phyloP scores from a whole-genome alignment of 2,797 vertebrate species.

The Emys orbicularis region DNA sequence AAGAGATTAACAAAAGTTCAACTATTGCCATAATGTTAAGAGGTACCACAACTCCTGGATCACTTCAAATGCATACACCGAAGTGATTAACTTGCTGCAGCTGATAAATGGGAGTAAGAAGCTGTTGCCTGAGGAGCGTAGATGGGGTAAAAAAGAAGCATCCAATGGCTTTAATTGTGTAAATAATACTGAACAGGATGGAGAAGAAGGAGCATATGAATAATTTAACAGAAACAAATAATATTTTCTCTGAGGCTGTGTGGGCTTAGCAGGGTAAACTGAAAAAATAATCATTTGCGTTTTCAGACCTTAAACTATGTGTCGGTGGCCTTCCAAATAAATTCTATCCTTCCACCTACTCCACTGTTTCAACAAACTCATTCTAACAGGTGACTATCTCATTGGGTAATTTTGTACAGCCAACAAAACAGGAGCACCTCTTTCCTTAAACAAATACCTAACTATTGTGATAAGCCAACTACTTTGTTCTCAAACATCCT shows the following conservation, averaged over 20 bases:
- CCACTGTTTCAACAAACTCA: not conserved
- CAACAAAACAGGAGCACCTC: not conserved
- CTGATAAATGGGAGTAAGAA: not conserved
- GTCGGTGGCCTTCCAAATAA: not conserved
- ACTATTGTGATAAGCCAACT: not conserved
- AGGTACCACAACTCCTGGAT: not conserved
- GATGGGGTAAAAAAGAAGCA: not conserved
- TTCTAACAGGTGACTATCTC: not conserved
- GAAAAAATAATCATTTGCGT: not conserved
- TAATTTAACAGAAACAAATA: not conserved
- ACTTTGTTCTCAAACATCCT: constrained; percentile 15
- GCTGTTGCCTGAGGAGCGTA: not conserved
- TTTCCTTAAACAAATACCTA: not conserved
- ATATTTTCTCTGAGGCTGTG: not conserved
- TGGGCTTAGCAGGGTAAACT: not conserved
- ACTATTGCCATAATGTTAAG: not conserved
- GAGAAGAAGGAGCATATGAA: not conserved
- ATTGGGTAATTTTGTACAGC: not conserved
- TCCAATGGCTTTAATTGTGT: not conserved
- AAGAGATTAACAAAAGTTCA: not conserved
- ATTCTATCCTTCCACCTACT: constrained; percentile 7
- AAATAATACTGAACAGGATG: not conserved
- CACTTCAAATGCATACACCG: not conserved
- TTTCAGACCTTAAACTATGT: not conserved
- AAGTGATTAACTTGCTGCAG: not conserved